Base-by-base conservation (phyloP, 2,113 vertebrate genomes). In the Trematocara macrostoma region DNA sequence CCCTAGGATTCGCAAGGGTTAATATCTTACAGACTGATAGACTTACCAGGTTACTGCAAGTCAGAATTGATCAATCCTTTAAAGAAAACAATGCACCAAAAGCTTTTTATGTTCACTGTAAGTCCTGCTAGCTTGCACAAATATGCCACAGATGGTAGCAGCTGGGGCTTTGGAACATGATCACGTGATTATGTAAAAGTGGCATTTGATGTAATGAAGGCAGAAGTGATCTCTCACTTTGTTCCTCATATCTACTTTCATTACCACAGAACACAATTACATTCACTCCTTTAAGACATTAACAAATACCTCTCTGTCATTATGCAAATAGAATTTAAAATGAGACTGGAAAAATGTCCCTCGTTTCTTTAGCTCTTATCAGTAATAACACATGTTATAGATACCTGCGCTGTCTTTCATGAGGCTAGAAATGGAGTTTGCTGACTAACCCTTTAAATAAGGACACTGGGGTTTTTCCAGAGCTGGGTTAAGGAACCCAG, bases 211-310 rank as follows among this genome's bases (percentile, higher is more conserved):
- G 61, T 67, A 90, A 84, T 51, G 47, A 82, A 89, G 45, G 57
- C 74, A 86, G 91, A 92, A 91, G 86, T 92, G 81, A 82, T 59
- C 53, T 79, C 23, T 87, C 20, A 20, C 69, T 78, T 69, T 52
- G 79, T 94, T 92, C 88, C 84, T 88, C 84, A 89, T 90, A 90
- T 92, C 26, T 85, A 23, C 78, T 88, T 89, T 89, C 88, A 84
- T 84, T 79, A 42, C 7, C 23, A 38, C 23, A 55, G 10, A 71
- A 76, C 83, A 69, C 78, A 51, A 84, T 76, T 45, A 6, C 23
- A 76, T 78, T 81, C 57, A 53, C 47, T 80, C 40, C 6, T 78
- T 80, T 55, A 61, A 74, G 20, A 11, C 4, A 59, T 83, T 74
- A 11, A 53, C 55, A 61, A 59, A 29, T 23, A 18, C 23, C 31